Evolutionary conservation across 2,113 vertebrate genomes (phyloP), one percentile per base, ranked within the genome.

Genomic region (Crotalus horridus): DNA sequence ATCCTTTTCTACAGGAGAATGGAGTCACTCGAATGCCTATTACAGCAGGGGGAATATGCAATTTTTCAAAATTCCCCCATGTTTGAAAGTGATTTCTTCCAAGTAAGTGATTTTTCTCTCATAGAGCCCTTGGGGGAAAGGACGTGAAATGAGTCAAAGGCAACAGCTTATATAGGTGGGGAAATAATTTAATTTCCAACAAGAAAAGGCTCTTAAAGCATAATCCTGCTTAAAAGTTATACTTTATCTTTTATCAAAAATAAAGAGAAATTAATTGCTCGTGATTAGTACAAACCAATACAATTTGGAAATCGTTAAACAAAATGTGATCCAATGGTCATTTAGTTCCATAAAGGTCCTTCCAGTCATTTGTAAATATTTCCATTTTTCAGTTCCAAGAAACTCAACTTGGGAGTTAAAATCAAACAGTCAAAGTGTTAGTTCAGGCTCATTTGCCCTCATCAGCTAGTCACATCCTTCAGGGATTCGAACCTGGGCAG

Each of bases 11-110:
- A 92, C 5, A 96, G 94, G 54, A 94, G 93, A 69, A 96, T 95
- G 94, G 95, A 97, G 1, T 74, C 96, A 0, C 94, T 97, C 51
- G 96, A 97, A 39, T 51, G 69, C 23, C 96, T 97, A 26, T 94
- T 97, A 56, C 91, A 94, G 89, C 95, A 95, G 48, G 96, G 96
- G 43, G 97, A 97, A 93, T 97, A 97, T 2, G 95, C 94, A 0
- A 94, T 96, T 43, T 97, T 97, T 88, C 96, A 94, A 55, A 96
- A 95, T 0, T 95, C 96, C 15, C 96, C 96, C 0, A 96, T 97
- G 95, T 97, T 97, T 48, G 96, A 97, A 94, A 97, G 97, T 0
- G 93, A 97, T 55, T 97, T 97, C 59, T 96, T 97, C n/a, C 97
- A 97, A 91, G 94, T 95, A 88, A 92, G 92, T 15, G 33, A 7